Base-by-base conservation (phyloP, 2,797 vertebrate species). In the Epinephelus malabaricus region DNA sequence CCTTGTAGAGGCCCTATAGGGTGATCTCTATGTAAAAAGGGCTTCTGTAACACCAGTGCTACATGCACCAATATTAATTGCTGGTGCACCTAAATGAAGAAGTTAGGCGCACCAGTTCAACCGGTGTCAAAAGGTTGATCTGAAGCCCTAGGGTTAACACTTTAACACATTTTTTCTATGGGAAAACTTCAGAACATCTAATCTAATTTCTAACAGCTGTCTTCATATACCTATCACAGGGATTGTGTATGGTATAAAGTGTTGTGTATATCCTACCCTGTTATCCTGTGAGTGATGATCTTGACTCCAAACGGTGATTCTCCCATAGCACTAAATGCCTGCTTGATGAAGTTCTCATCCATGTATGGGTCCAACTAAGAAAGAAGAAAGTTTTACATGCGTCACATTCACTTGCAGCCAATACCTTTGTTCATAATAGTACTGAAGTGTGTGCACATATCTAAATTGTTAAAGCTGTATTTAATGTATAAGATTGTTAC, bases 281-380 rank as follows among this genome's bases (percentile, higher is more conserved):
- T 96, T 73, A 96, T 94, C 81, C 95, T 93, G 90, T 96, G 95
- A 51, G 95, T 96, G 73, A 96, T 96, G 55, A 96, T 96, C 93
- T 96, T 96, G 21, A 96, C 95, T 76, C 94, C 95, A 59, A 90
- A 93, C 1, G 96, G 95, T 0, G 95, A 95, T 75, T 96, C 96
- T 56, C 96, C 96, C 96, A 96, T 96, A 6, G 94, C 94, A 47
- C 92, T 96, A 51, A 96, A 96, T 15, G 96, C 96, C 89, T 95
- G 95, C 81, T 96, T 96, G 75, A 96, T 94, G 87, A 96, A 96
- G 86, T 86, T 95, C 76, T 96, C 96, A 61, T 96, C 95, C 96
- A 96, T 96, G 90, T 96, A 96, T 43, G 95, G 95, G 93, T 96
- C 96, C 90, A 96, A 79, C 96, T 92, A 80, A 83, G 5, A 79